Base-by-base conservation (phyloP, 2,888 invertebrate species). In the Pseudeuparius sepicola region DNA sequence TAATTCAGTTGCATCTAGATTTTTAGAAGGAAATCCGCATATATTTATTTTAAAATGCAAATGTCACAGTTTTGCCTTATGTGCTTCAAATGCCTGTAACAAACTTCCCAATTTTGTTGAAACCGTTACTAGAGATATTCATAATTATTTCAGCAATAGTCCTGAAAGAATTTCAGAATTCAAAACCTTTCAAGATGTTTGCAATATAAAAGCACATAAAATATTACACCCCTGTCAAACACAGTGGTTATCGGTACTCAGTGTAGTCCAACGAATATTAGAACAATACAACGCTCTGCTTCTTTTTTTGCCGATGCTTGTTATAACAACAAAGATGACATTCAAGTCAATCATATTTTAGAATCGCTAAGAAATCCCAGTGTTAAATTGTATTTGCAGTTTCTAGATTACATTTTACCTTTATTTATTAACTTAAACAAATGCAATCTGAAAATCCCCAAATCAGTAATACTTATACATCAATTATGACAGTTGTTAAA, bases 11-110 rank as follows among this genome's bases (percentile, higher is more conserved):
- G 23, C 29, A 3, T 16, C 25, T 5, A 11, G 33, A 27, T 10
- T 37, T n/a, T 28, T 28, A 17, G 9, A 9, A 20, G 32, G n/a
- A 14, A 32, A 32, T 4, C 36, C 31, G 5, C 9, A 36, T 13
- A 31, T 36, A 9, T 37, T 32, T 27, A 11, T 37, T 11, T 14
- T 37, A 17, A 35, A 30, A 35, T 35, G 35, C 15, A 35, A n/a
- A n/a, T n/a, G 36, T 17, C 32, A 37, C 14, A 44, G 41, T 11
- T 43, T 48, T 23, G 37, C 38, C n/a, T 29, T 47, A 28, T 46
- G 45, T 38, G 45, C 48, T 24, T 36, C 32, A 27, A 35, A 46
- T 28, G 45, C 48, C 13, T 46, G 45, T 25, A 9, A 26, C 4
- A 26, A 38, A 17, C 16, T 41, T 7, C 41, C 38, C 2, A 25